Evolutionary conservation across 1,140 invertebrate genomes (phyloP), one percentile per base, ranked within the genome.

Genomic region (Galendromus occidentalis): DNA sequence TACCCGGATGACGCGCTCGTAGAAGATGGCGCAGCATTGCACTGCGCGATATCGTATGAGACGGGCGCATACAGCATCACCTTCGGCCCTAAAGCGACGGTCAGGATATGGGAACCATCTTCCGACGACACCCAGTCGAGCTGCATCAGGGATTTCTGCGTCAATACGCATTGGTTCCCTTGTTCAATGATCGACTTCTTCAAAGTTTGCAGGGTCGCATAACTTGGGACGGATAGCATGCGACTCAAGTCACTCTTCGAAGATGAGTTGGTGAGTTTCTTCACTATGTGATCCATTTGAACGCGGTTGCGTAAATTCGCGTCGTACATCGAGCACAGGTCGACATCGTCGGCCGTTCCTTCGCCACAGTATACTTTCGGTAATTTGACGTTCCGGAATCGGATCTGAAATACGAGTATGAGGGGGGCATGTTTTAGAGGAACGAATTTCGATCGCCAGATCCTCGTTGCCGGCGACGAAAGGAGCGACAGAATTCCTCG

Each of bases 91-190:
- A 98, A 88, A 0, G 87, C 92, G 0, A 98, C 91, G 0, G 95
- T 98, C 7, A 99, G 76, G 70, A 98, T 91, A 76, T 98, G 94
- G 0, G 91, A 92, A 1, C 95, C 95, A 76, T 99, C 94, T 74
- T 98, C 94, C 69, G 94, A 94, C 0, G 93, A 96, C 2, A 97
- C 93, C 95, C 95, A 99, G 77, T 98, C 95, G 33, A 99, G 75
- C 73, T 95, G 91, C 1, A 98, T 89, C 20, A 79, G 70, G 65
- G 79, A 79, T 70, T 79, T 79, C 69, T 79, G 79, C 0, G 86
- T 88, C 1, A 91, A 72, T 0, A 87, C 86, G 72, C 86, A 91
- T 0, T 88, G 89, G 72, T 91, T 91, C 0, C 87, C 87, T 72
- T 89, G 87, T 73, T 93, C 89, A 66, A 86, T 86, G 5, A 92